Percentiles rank a stretch among this genome's conserved stretches.
phyloP scores from a whole-genome alignment of 2,113 vertebrate genomes.

The Protobothrops flavoviridis region DNA sequence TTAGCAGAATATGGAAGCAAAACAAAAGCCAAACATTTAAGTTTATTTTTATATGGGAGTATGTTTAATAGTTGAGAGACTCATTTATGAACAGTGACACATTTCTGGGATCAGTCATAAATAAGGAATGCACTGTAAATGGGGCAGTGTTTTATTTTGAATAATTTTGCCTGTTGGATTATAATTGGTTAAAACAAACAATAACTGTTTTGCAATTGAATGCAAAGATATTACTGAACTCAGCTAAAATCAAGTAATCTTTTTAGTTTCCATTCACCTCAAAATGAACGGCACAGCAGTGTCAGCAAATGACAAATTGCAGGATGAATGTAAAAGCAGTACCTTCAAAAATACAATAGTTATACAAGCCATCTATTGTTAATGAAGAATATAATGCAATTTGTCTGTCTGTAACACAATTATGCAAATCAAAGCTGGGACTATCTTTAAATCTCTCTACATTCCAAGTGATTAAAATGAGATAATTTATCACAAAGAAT shows the following conservation, averaged over 20 bases:
- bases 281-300: conserved; percentile 61
- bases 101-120: conserved; percentile 58
- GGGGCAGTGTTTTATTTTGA: conserved; percentile 60
- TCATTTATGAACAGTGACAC: conserved; percentile 62
- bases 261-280: conserved; percentile 68
- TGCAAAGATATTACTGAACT: conserved; percentile 67
- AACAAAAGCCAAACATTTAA: conserved; percentile 49
- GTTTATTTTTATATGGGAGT: conserved; percentile 66
- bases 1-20: conserved; percentile 27
- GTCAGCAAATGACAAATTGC: conserved; percentile 79
- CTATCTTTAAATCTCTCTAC: conserved; percentile 77
- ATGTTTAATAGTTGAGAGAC: conserved; percentile 58
- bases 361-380: conserved; percentile 79
- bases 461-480: conserved; percentile 84
- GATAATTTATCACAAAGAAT: conserved; percentile 95
- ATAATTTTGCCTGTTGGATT: conserved; percentile 66
- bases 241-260: conserved; percentile 76
- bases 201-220: conserved; percentile 54
- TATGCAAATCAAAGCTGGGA: conserved; percentile 80
- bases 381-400: conserved; percentile 83
- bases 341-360: conserved; percentile 79
- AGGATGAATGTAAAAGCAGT: conserved; percentile 70
- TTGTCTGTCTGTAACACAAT: conserved; percentile 84
- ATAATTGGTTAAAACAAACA: conserved; percentile 79
- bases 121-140: conserved; percentile 60